Conservation (phyloP, 2,888 invertebrate genomes). For the Congeria kusceri region DNA sequence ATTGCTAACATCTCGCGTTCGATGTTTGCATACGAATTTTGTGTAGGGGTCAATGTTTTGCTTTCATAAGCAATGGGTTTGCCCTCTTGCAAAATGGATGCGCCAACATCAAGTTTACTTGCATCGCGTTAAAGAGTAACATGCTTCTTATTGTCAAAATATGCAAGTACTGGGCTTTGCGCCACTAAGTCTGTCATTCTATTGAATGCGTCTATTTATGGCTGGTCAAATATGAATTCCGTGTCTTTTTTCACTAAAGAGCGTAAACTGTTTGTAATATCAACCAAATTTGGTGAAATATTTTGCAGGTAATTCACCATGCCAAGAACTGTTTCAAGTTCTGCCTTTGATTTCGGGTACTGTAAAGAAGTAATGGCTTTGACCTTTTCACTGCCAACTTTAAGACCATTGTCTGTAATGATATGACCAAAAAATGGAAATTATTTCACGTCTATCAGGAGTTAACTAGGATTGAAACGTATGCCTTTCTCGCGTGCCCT, state of each 20-base stretch:
- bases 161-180: conserved; percentile 7
- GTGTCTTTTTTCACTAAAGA: conserved; percentile 6
- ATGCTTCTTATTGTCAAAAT: conserved; percentile 32
- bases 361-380: conserved; percentile 28
- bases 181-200: neutral
- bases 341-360: conserved; percentile 8
- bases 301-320: conserved; percentile 23
- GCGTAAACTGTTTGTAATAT: neutral
- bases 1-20: conserved; percentile 27
- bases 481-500: conserved; percentile 29
- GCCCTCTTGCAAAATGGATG: too few relatives aligned
- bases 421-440: conserved; percentile 22
- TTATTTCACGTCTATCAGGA: conserved; percentile 10
- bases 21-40: conserved; percentile 60
- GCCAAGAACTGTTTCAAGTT: conserved; percentile 15
- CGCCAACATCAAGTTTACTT: conserved; percentile 51
- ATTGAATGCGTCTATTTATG: conserved; percentile 1
- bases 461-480: conserved; percentile 11
- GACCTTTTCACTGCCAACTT: conserved; percentile 14
- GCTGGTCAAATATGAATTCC: conserved; percentile 1
- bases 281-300: conserved; percentile 14
- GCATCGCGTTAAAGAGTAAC: conserved; percentile 48
- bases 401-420: conserved; percentile 8
- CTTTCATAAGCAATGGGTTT: too few relatives aligned
- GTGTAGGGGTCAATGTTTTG: conserved; percentile 48